Evolutionary conservation across 2,888 invertebrate species (phyloP), one percentile per base, ranked within the genome.

Genomic region (Scrobipalpa costella): DNA sequence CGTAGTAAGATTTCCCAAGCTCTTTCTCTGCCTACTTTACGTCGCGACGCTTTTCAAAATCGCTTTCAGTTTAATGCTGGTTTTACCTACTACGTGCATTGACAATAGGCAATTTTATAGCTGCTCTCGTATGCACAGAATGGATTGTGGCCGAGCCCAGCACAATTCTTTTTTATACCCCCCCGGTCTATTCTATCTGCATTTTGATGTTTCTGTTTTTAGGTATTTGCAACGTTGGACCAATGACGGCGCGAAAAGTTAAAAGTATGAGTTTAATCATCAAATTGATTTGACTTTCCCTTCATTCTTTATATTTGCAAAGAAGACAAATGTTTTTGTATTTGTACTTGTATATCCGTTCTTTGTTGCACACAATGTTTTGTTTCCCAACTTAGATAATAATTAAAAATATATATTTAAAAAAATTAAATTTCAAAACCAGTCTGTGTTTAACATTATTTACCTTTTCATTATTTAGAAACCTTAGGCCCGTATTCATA

Each of bases 51-150:
- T 83, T 84, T 85, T 80, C 72, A 81, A 79, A 84, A 84, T 81
- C 81, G 85, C 82, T 86, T 83, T 82, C 81, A 79, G 81, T 80
- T 84, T 84, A 86, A 86, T 83, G 85, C 78, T 74, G 74, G 80
- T 77, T 79, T 79, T 83, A 80, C 80, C 79, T 84, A 83, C 81
- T 81, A 80, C 80, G 79, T 84, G 83, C 81, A 82, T 81, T 83
- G 80, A 86, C 88, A 88, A 87, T 87, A 80, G 83, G 84, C 83
- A 80, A 82, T 87, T 85, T 84, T 78, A 82, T 78, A 69, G 75
- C 76, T 75, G 73, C 75, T 76, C 76, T 76, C 73, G 70, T 69
- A 74, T 71, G 75, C 73, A 73, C 71, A 72, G 71, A 75, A 76
- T 73, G 74, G 72, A 70, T 73, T 69, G 65, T 57, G 65, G 60